Base-by-base conservation (phyloP, 2,888 invertebrate genomes). In the Holacanthella duospinosa region DNA sequence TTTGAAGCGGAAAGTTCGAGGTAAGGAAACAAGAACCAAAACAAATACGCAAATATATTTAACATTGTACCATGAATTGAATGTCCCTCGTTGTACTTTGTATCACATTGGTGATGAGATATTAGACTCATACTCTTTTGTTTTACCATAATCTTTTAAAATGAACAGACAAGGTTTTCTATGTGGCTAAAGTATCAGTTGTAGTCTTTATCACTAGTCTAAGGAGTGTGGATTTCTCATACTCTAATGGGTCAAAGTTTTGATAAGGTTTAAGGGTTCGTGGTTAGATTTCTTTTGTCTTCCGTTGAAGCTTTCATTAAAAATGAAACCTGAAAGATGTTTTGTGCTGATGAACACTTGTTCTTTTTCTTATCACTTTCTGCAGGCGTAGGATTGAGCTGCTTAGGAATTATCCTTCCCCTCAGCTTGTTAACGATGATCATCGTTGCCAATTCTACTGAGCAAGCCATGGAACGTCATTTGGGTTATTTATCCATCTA, bases 321-420 rank as follows among this genome's bases (percentile, higher is more conserved):
- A 36, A 3, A 9, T n/a, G 3, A 28, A 55, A 55, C 55, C 55
- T 55, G 48, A 48, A 48, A 48, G 48, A 48, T 48, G 48, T n/a
- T 48, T 9, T 9, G 4, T 16, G 16, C n/a, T 9, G 26, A 9
- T 58, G 36, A 58, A 58, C 24, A 36, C 36, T 58, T 36, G 29
- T 16, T 29, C 25, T 53, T 29, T 44, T 9, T 60, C 25, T 27
- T 62, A 16, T 62, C 25, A 1, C 48, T 55, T 57, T 62, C 25
- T 57, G 1, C 54, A 72, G 72, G 70, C 53, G 68, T 65, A 64
- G 55, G 60, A 25, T 64, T 68, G 21, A 65, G 69, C 3, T 60
- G 58, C n/a, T 60, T 72, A 44, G 72, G 72, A 43, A 55, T 72
- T 19, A 27, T 72, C 43, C 36, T 72, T 16, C 72, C 72, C 3